Percentiles rank a stretch among this genome's conserved stretches.
Evolutionary conservation across 2,797 vertebrate species (phyloP).

Genomic region (Neosilurus mollespiculum): DNA sequence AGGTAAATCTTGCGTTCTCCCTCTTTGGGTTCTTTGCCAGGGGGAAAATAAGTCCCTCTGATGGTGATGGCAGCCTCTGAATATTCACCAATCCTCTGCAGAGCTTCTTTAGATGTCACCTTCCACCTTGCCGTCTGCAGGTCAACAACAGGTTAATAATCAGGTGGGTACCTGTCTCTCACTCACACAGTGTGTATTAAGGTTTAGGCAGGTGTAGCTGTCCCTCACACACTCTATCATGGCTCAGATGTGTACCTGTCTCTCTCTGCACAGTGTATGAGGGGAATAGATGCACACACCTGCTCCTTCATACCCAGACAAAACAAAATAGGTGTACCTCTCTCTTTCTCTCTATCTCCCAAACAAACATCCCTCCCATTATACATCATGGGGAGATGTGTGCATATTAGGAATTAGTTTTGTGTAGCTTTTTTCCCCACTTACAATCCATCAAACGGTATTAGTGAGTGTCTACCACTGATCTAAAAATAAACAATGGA

Average conservation of each 20-base stretch:
- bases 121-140: constrained; percentile 96
- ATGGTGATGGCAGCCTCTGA: constrained; percentile 99
- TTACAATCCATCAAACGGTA: too few relatives aligned
- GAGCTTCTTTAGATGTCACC: constrained; percentile 96
- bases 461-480: too few relatives aligned
- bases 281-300: neutral
- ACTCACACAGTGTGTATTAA: neutral
- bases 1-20: constrained; percentile 98
- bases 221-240: too few relatives aligned
- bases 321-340: too few relatives aligned
- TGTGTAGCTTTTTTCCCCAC: neutral
- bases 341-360: too few relatives aligned
- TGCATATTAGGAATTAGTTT: neutral
- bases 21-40: constrained; percentile 97
- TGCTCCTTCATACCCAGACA: too few relatives aligned
- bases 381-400: neutral
- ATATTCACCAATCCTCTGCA: constrained; percentile 98
- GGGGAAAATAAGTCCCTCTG: constrained; percentile 96
- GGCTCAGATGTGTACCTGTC: neutral
- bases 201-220: neutral
- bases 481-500: too few relatives aligned
- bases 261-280: neutral
- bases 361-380: too few relatives aligned
- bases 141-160: neutral
- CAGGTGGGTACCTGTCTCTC: neutral